Conservation (phyloP, 2,113 vertebrate genomes). For the Thinocorus orbignyianus region DNA sequence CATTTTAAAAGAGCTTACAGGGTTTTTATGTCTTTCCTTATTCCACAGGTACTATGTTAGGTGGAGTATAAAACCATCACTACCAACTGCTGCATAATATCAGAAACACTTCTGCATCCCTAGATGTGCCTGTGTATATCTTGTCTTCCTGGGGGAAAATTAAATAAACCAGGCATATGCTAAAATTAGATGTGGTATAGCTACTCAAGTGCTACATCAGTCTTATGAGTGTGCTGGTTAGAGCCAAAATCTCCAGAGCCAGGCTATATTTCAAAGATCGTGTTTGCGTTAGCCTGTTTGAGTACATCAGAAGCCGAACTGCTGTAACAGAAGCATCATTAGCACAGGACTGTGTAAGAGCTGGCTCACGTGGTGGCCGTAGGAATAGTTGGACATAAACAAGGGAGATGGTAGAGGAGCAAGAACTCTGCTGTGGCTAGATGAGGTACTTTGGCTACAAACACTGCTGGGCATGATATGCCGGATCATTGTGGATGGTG, state of each 20-base stretch:
- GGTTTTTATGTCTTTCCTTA: not conserved
- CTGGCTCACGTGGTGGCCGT: not conserved
- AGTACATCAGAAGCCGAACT: not conserved
- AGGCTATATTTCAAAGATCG: not conserved
- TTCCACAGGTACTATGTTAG: not conserved
- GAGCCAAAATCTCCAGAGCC: not conserved
- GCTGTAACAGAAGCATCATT: not conserved
- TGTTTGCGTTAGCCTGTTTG: not conserved
- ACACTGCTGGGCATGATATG: rapidly evolving
- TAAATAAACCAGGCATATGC: not conserved
- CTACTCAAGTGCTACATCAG: not conserved
- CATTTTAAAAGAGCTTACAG: not conserved
- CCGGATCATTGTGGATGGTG: not conserved
- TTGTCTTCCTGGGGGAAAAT: not conserved
- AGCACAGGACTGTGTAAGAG: not conserved
- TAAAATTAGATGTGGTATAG: not conserved
- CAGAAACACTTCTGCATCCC: not conserved
- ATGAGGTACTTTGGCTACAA: not conserved
- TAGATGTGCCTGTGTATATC: not conserved
- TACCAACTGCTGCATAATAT: not conserved
- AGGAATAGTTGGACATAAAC: not conserved
- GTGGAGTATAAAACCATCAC: not conserved
- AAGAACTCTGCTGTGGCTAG: not conserved
- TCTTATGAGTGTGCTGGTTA: not conserved
- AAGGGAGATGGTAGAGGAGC: not conserved